A percentile compares a stretch with the other conserved stretches of the same genome.
These are phyloP conservation scores for Eciton burchellii DNA, from an alignment of 1,140 invertebrate genomes.

Conservation along the genomic window DNA sequence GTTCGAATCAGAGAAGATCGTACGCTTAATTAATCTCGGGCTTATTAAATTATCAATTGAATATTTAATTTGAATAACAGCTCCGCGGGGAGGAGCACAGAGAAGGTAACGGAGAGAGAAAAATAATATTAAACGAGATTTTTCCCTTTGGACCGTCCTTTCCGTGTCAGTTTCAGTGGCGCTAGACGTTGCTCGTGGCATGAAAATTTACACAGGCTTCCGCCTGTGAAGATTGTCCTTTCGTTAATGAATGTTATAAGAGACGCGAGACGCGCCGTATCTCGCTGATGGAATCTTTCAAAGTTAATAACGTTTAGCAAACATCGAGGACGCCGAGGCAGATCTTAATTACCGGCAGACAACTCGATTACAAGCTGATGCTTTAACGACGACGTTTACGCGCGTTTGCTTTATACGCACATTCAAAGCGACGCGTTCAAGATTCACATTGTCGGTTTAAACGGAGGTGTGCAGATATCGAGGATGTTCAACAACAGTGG, in stretches of 20 bases:
- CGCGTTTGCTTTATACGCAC: slow-evolving; percentile 31
- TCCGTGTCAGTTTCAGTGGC: neutral
- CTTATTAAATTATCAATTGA: neutral
- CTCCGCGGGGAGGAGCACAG: neutral
- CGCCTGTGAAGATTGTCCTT: slow-evolving; percentile 1
- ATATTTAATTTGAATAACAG: neutral
- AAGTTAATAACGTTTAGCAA: slow-evolving; percentile 70
- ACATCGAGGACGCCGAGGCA: slow-evolving; percentile 52
- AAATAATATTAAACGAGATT: slow-evolving; percentile 1
- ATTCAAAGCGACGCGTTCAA: slow-evolving; percentile 42
- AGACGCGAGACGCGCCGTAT: slow-evolving; percentile 15
- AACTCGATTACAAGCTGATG: slow-evolving; percentile 69
- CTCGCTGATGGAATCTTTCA: slow-evolving; percentile 45
- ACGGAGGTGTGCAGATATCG: slow-evolving; percentile 10
- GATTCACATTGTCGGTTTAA: slow-evolving; percentile 53
- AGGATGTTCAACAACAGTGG: neutral
- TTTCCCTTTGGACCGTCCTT: neutral
- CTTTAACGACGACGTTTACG: slow-evolving; percentile 66
- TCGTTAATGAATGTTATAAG: slow-evolving; percentile 37
- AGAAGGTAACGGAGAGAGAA: neutral
- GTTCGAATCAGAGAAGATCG: neutral
- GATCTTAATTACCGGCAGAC: slow-evolving; percentile 69
- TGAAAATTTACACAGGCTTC: slow-evolving; percentile 26
- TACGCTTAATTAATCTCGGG: neutral
- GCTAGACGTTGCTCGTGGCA: neutral